Evolutionary conservation across 2,888 invertebrate species (phyloP), one percentile per base, ranked within the genome.

Genomic region (Acanthacorydalis orientalis): DNA sequence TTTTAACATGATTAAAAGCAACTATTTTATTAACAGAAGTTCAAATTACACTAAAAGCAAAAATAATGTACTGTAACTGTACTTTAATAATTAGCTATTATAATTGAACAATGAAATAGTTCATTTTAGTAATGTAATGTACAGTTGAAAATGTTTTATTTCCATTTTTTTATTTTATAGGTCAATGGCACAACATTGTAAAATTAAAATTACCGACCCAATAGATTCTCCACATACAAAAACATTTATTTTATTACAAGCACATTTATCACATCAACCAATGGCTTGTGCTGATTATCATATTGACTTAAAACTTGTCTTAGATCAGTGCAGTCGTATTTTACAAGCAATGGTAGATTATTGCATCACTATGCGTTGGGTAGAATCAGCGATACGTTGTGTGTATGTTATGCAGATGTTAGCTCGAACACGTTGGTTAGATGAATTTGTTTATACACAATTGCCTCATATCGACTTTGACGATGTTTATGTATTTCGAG

Each of bases 281-380:
- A 66, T 98, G 47, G 95, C 96, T 1, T 86, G 85, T 58, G 78
- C 92, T 0, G 98, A 99, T 68, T 99, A 97, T 64, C 69, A 82
- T 48, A 96, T 97, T 0, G 98, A 99, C 67, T 80, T 91, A 35
- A 97, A 98, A 67, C 91, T 92, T 11, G 92, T 96, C 1, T 72
- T 99, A 44, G 98, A 99, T 68, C 96, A 98, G 65, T 80, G 93
- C 14, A 83, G 96, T 40, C 78, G 98, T 60, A 89, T 98, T 52
- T 67, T 96, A 54, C 95, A 95, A 74, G 95, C 96, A 15, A 92
- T 97, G 89, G 83, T 97, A 57, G 98, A 97, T 67, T 81, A 90
- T 10, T 78, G 83, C 40, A 89, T 93, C 0, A 88, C 93, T 62
- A 76, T 80, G 55, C 93, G 93, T 43, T 96, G 92, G 90, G 68